Base-by-base conservation (phyloP, 2,113 vertebrate genomes). In the Machaerirhynchus nigripectus region DNA sequence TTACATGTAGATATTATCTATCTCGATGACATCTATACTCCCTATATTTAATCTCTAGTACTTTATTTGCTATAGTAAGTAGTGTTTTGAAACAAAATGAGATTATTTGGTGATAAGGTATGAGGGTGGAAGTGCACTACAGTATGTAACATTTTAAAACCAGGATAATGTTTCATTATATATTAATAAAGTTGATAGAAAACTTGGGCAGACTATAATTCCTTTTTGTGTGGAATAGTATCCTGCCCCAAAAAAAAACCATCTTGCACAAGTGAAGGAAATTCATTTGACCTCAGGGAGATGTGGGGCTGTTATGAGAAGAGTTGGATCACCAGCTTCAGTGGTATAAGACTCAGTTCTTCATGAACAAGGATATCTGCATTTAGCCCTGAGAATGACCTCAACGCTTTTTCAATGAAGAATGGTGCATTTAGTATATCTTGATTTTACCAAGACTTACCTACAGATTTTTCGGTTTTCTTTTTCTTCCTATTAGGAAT, bases 51-150 rank as follows among this genome's bases (percentile, higher is more conserved):
- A 33, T 61, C 4, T 76, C 39, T 42, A 61, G 28, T n/a, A 53
- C 11, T 10, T 84, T 84, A 52, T 69, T 89, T 92, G 7, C 7
- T 73, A 19, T 15, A 65, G 22, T 31, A 76, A 13, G 5, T 44
- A 63, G 17, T 27, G 21, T 7, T 75, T 78, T 78, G 21, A 89
- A 93, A 67, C 7, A 81, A 81, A 86, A 73, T n/a, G 1, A 15
- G 9, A 69, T 24, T 60, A 28, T 76, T 57, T 89, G 11, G 2
- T 59, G 7, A 30, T 61, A 78, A 83, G 19, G 28, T 46, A n/a
- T 13, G 14, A 14, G 3, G 20, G 5, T 2, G 0, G 5, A 3
- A 61, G 59, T 1, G 0, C 3, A 40, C 12, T 33, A 3, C 18
- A 15, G 2, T 59, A 15, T 30, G 13, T 11, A 65, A 53, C 4